A percentile compares a stretch with the other conserved stretches of the same genome.
Evolutionary conservation across 2,797 vertebrate genomes (phyloP).

Genomic region (Brachyrhaphis roseni): DNA sequence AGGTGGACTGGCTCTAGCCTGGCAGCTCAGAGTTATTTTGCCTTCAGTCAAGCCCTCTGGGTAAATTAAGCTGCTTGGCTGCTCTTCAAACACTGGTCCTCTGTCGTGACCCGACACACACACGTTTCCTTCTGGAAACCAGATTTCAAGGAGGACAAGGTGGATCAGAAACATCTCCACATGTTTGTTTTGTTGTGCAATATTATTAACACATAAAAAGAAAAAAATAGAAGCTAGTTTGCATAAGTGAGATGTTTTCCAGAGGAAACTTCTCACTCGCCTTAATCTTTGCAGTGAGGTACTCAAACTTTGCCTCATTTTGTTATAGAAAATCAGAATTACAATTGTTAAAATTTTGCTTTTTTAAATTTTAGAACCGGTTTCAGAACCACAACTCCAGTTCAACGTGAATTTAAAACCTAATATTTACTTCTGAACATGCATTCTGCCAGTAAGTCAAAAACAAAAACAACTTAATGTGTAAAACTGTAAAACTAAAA

Average conservation of each 20-base stretch:
- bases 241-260: background rate
- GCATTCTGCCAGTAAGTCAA: background rate
- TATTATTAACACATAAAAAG: background rate
- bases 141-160: background rate
- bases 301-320: background rate
- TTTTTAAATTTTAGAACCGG: background rate
- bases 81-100: conserved; percentile 94
- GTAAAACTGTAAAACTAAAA: background rate
- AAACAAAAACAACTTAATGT: background rate
- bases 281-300: background rate
- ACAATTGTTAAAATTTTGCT: background rate
- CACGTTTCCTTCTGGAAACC: conserved; percentile 81
- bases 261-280: background rate
- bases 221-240: background rate
- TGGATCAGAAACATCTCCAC: background rate
- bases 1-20: conserved; percentile 90
- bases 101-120: conserved; percentile 84
- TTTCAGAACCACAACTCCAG: background rate
- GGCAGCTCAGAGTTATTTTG: conserved; percentile 89
- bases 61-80: conserved; percentile 89
- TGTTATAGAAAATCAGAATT: background rate
- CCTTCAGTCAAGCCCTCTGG: conserved; percentile 92
- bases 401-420: too few relatives aligned
- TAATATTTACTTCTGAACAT: background rate
- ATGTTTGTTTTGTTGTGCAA: background rate